Percentiles rank a stretch among this genome's conserved stretches.
Evolutionary conservation across 1,140 invertebrate genomes (phyloP).

Genomic region (Eulimnadia texana): DNA sequence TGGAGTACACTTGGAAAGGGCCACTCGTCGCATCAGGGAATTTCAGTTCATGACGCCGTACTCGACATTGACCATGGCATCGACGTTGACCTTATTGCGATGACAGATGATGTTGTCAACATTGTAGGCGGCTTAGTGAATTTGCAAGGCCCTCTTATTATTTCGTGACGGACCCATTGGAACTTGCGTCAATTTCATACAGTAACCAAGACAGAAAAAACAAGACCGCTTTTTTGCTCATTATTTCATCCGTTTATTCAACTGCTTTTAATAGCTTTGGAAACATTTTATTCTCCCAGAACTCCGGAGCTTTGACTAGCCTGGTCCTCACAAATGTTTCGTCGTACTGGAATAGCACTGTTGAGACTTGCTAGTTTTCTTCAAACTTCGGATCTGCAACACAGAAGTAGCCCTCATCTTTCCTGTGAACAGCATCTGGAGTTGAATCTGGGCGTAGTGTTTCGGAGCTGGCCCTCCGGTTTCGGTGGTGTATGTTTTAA

Average conservation of each 20-base stretch:
- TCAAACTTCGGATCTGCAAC: conserved; percentile 20
- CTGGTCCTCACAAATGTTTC: conserved; percentile 24
- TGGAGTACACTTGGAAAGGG: conserved; percentile 29
- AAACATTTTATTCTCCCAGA: conserved; percentile 22
- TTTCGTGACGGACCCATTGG: conserved; percentile 16
- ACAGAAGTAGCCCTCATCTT: conserved; percentile 23
- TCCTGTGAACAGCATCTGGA: conserved; percentile 24
- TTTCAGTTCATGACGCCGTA: conserved; percentile 28
- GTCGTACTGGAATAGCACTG: conserved; percentile 7
- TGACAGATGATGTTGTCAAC: conserved; percentile 23
- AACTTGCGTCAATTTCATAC: conserved; percentile 18
- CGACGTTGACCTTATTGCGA: conserved; percentile 11
- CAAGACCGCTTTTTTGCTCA: background rate
- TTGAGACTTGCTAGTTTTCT: conserved; percentile 18
- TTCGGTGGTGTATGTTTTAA: conserved; percentile 2
- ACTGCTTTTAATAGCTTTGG: conserved; percentile 15
- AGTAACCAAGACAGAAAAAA: background rate
- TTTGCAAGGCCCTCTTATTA: conserved; percentile 25
- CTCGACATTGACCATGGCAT: too few relatives aligned
- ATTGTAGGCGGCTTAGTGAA: conserved; percentile 25
- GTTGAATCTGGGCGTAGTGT: conserved; percentile 23
- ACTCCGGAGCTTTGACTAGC: conserved; percentile 25
- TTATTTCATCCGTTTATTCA: conserved; percentile 6
- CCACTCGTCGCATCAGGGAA: conserved; percentile 27
- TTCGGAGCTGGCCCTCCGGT: conserved; percentile 19